Base-by-base conservation (phyloP, 2,888 invertebrate species). In the Harpagoxenus sublaevis region DNA sequence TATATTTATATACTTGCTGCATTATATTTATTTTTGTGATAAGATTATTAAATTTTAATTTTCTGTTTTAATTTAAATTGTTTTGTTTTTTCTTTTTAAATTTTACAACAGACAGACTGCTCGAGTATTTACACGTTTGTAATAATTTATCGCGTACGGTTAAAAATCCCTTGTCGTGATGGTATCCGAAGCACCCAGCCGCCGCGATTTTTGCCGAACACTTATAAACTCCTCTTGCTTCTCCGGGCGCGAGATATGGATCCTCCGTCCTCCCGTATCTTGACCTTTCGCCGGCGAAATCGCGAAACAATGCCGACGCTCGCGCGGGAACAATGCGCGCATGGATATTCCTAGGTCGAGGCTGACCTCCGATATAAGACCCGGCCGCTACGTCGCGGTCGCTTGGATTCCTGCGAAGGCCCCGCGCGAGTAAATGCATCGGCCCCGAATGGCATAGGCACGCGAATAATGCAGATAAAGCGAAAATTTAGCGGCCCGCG, bases 391-490 rank as follows among this genome's bases (percentile, higher is more conserved):
- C 74, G 42, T 60, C 83, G 79, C 57, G 70, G 42, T 60, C 83
- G 79, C 57, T 68, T 75, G 85, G 84, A 90, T 89, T 89, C 87
- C 86, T 82, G 45, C 70, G 63, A 62, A 39, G 65, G 23, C 15
- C 63, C 31, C 63, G 60, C 51, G 28, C 84, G 71, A 75, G 86
- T 53, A 78, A 79, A 66, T 31, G 79, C 85, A 63, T 70, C 81
- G 77, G 57, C 35, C 75, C 82, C 68, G 66, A 81, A 83, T 79
- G 83, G 51, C 83, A 75, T 51, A 87, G 86, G 90, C 87, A 92
- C 92, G 82, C 89, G 87, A 92, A 89, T 83, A 91, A 92, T 91
- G 91, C 91, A 89, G 90, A 90, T 91, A 92, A 92, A 92, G 90
- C 88, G 87, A 88, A 89, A 92, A 92, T 91, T 90, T 88, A 89